Conservation (phyloP, 2,113 vertebrate genomes). For the Acinonyx jubatus region DNA sequence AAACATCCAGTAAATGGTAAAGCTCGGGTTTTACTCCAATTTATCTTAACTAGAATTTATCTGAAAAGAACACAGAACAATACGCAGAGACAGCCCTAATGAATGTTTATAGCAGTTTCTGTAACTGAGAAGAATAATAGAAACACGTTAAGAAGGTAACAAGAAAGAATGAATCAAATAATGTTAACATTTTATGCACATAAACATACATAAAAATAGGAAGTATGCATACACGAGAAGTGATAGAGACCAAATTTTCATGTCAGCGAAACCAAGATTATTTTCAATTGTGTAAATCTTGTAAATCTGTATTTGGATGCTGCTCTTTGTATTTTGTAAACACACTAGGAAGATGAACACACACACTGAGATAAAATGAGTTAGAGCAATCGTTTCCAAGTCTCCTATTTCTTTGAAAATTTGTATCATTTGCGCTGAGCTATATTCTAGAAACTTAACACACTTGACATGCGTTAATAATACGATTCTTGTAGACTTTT, state of each 20-base stretch:
- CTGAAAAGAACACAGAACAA: neutral
- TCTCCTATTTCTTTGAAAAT: neutral
- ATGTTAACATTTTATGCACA: neutral
- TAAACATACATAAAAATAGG: neutral
- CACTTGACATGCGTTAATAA: neutral
- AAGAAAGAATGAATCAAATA: neutral
- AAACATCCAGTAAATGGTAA: neutral
- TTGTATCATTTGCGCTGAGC: neutral
- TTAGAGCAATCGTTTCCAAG: neutral
- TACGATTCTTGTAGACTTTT: neutral
- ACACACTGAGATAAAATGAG: neutral
- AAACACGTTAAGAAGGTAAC: neutral
- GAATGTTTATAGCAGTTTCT: neutral
- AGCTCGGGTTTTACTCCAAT: neutral
- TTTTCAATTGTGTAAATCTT: neutral
- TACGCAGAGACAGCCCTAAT: neutral
- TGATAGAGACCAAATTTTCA: neutral
- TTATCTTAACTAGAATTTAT: neutral
- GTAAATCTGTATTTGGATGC: neutral
- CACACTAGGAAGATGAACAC: neutral
- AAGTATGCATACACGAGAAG: neutral
- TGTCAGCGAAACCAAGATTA: neutral
- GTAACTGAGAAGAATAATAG: neutral
- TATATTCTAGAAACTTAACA: neutral
- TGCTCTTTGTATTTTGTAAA: neutral